Percentiles rank a stretch among this genome's conserved stretches.
Evolutionary conservation across 2,888 invertebrate species (phyloP).

Genomic region (Iphiclides podalirius): DNA sequence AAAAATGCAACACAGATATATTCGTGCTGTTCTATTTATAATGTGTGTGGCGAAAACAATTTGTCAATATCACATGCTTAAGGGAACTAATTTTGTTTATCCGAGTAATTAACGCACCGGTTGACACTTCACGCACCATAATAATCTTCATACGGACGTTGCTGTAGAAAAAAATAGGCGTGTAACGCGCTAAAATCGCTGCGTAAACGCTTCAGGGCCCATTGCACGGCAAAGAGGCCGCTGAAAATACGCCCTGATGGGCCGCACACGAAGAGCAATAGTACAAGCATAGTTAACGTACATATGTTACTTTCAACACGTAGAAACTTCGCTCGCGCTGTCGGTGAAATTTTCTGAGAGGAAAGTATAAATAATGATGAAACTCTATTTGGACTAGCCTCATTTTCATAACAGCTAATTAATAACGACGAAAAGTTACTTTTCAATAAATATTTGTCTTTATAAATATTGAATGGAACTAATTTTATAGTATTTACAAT

Average conservation of each 20-base stretch:
- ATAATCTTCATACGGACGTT: conserved; percentile 51
- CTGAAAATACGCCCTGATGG: conserved; percentile 63
- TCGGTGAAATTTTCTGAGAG: not conserved
- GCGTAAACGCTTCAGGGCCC: conserved; percentile 66
- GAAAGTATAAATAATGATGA: not conserved
- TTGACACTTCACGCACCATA: conserved; percentile 69
- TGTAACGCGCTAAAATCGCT: conserved; percentile 70
- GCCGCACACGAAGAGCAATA: conserved; percentile 61
- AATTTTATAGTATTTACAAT: too few relatives aligned
- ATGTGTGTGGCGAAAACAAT: too few relatives aligned
- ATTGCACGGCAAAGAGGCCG: conserved; percentile 67
- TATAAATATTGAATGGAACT: too few relatives aligned
- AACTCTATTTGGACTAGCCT: too few relatives aligned
- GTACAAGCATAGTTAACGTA: conserved; percentile 29
- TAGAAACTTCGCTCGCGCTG: too few relatives aligned
- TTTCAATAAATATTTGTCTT: too few relatives aligned
- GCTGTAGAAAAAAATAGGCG: conserved; percentile 62
- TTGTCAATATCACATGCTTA: conserved; percentile 19
- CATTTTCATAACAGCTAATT: too few relatives aligned
- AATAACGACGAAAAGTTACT: too few relatives aligned
- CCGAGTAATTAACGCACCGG: conserved; percentile 57
- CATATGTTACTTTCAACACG: conserved; percentile 20
- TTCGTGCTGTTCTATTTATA: too few relatives aligned
- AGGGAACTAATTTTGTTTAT: conserved; percentile 37
- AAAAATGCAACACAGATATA: too few relatives aligned